Percentiles rank a stretch among this genome's conserved stretches.
Conservation (phyloP, 1,140 invertebrate species). For the Eueides isabella region DNA sequence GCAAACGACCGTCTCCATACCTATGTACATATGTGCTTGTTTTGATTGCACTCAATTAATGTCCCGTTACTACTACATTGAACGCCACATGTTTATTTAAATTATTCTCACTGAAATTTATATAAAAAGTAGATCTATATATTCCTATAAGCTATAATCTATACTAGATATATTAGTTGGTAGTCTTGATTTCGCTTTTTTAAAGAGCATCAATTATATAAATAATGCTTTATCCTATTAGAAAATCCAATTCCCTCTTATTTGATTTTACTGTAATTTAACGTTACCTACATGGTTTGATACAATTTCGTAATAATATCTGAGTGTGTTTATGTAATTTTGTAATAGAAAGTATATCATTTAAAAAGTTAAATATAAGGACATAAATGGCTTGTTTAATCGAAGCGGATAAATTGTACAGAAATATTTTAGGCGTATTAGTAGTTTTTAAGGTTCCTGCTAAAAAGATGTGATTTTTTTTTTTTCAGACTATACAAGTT, state of each 20-base stretch:
- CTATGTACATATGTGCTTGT: slow-evolving; percentile 30
- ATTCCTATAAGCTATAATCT: background rate
- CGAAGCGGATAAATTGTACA: too few species aligned
- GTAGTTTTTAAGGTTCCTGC: too few species aligned
- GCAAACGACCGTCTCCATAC: slow-evolving; percentile 57
- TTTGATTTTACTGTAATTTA: background rate
- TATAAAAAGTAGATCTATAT: background rate
- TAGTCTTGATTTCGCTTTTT: background rate
- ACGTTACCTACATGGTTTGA: background rate
- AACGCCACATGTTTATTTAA: slow-evolving; percentile 39
- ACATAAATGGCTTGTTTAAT: too few species aligned
- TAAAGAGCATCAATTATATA: background rate
- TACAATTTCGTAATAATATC: background rate
- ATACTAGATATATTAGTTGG: background rate
- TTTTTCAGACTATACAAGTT: too few species aligned
- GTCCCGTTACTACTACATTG: slow-evolving; percentile 45
- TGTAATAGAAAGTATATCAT: background rate
- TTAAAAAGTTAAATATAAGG: too few species aligned
- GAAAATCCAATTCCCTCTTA: background rate
- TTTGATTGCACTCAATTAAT: slow-evolving; percentile 57
- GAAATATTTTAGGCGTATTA: too few species aligned
- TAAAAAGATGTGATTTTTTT: too few species aligned
- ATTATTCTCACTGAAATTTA: background rate
- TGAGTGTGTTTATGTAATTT: too few species aligned
- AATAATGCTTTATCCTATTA: background rate